Percentiles rank a stretch among this genome's conserved stretches.
Evolutionary conservation across 2,113 vertebrate genomes (phyloP).

Genomic region (Eonycteris spelaea): DNA sequence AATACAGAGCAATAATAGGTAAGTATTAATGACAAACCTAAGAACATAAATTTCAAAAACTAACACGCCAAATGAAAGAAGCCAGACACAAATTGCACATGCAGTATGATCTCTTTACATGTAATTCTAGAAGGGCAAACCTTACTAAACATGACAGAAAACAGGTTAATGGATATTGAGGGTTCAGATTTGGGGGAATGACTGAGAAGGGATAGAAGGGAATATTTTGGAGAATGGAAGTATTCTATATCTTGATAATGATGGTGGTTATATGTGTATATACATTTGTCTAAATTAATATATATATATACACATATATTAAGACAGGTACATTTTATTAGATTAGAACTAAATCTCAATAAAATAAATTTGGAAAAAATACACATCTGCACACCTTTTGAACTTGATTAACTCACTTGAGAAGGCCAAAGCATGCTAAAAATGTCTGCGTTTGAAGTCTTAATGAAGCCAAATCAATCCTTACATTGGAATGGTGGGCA

Average conservation of each 20-base stretch:
- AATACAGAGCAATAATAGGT: background rate
- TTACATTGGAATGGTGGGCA: background rate
- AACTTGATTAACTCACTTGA: background rate
- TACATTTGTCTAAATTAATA: background rate
- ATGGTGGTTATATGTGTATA: background rate
- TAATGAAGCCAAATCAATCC: background rate
- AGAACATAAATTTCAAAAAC: background rate
- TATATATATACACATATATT: background rate
- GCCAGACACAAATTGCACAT: background rate
- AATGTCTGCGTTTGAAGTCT: accelerated
- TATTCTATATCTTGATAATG: background rate
- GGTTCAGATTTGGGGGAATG: background rate
- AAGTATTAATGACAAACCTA: background rate
- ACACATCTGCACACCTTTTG: background rate
- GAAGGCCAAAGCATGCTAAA: accelerated
- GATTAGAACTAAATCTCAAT: background rate
- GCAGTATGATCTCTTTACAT: background rate
- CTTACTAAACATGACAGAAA: background rate
- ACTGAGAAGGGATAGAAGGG: background rate
- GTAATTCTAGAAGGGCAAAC: background rate
- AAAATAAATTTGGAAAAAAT: background rate
- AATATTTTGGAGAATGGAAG: background rate
- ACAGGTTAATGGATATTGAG: background rate
- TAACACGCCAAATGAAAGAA: background rate
- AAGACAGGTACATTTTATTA: background rate